Percentiles rank a stretch among this genome's conserved stretches.
Evolutionary conservation across 2,113 vertebrate genomes (phyloP).

Genomic region (Rhinoderma darwinii): DNA sequence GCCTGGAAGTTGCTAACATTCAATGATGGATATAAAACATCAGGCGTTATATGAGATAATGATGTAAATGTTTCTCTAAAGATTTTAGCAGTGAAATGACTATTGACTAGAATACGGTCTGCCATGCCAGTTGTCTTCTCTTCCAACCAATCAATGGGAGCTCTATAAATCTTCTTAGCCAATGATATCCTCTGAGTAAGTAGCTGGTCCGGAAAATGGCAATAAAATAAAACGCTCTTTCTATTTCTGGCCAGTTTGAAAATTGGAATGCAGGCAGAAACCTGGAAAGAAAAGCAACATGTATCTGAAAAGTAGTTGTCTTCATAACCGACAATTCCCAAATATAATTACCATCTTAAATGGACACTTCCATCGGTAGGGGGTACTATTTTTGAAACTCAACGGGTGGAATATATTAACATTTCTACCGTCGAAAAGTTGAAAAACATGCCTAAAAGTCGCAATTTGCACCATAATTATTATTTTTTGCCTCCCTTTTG

Average conservation of each 20-base stretch:
- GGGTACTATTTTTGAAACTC: too few species aligned
- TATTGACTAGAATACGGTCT: conserved; percentile 93
- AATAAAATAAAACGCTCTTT: conserved; percentile 96
- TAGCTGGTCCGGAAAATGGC: conserved; percentile 95
- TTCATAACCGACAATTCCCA: too few species aligned
- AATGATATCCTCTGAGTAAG: conserved; percentile 83
- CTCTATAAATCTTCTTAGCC: conserved; percentile 85
- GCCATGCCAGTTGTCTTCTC: conserved; percentile 96
- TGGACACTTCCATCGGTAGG: too few species aligned
- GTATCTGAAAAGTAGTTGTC: neutral
- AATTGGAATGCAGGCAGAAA: conserved; percentile 93
- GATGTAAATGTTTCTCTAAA: conserved; percentile 90
- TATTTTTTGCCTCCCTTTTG: too few species aligned
- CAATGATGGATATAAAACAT: conserved; percentile 92
- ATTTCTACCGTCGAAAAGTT: too few species aligned
- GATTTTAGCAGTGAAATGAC: conserved; percentile 86
- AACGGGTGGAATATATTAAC: too few species aligned
- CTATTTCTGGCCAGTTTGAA: conserved; percentile 83
- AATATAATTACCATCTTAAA: too few species aligned
- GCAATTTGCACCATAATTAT: too few species aligned
- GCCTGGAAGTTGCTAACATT: conserved; percentile 83
- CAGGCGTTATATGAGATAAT: conserved; percentile 78
- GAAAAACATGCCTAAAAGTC: too few species aligned
- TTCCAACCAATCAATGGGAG: conserved; percentile 89
- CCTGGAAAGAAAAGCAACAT: conserved; percentile 71